Evolutionary conservation across 2,797 vertebrate genomes (phyloP).

Genomic region (Eulemur albifrons): DNA sequence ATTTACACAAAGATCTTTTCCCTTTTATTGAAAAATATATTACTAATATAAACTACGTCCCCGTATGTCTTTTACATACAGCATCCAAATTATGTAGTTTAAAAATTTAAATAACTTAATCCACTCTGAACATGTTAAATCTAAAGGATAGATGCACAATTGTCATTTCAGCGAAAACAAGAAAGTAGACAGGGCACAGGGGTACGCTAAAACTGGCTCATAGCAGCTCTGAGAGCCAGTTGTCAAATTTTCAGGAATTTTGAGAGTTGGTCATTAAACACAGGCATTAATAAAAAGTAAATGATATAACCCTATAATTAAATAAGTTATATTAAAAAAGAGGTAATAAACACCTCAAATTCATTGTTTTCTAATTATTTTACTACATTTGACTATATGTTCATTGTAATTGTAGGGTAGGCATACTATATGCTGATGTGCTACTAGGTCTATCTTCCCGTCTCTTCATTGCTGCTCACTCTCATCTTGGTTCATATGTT

Average conservation of each 20-base stretch:
- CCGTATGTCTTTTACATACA: not conserved
- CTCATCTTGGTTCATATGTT: not conserved
- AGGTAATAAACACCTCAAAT: not conserved
- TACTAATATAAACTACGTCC: not conserved
- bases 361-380: not conserved
- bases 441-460: not conserved
- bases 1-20: not conserved
- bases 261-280: not conserved
- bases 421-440: accelerated
- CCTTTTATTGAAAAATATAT: not conserved
- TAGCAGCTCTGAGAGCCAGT: not conserved
- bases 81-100: not conserved
- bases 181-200: not conserved
- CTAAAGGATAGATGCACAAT: not conserved
- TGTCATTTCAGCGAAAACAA: not conserved
- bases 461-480: not conserved
- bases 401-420: not conserved
- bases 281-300: not conserved
- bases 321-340: not conserved
- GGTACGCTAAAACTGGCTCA: not conserved
- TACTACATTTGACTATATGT: no score
- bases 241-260: not conserved
- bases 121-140: not conserved
- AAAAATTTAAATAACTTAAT: not conserved
- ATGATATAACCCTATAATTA: not conserved